These are phyloP conservation scores for Cheilinus undulatus DNA, from an alignment of 2,113 vertebrate species.

Conservation along the genomic window DNA sequence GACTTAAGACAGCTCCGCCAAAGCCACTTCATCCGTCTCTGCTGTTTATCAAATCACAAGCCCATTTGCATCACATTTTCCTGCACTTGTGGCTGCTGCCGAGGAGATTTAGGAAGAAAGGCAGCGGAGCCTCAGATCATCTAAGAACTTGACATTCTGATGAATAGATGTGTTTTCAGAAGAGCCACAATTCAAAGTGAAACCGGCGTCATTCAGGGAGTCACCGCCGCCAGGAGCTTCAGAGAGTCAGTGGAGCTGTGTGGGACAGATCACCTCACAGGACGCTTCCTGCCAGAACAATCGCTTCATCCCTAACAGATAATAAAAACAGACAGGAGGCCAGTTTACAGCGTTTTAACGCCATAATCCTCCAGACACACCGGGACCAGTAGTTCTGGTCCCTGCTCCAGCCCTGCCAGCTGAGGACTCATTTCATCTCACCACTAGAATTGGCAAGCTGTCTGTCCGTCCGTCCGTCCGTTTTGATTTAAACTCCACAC, in stretches of 20 bases:
- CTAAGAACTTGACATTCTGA: slow-evolving; percentile 59
- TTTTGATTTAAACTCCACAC: too few species aligned
- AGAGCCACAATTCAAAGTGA: slow-evolving; percentile 38
- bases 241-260: slow-evolving; percentile 46
- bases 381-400: too few species aligned
- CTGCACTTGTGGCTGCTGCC: slow-evolving; percentile 38
- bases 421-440: too few species aligned
- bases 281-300: too few species aligned
- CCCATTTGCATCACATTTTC: slow-evolving; percentile 60
- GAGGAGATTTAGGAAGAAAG: slow-evolving; percentile 35
- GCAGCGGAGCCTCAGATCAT: not conserved
- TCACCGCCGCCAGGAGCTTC: slow-evolving; percentile 49
- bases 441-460: too few species aligned
- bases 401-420: too few species aligned
- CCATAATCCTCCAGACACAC: too few species aligned
- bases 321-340: too few species aligned
- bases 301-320: too few species aligned
- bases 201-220: slow-evolving; percentile 53
- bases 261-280: slow-evolving; percentile 46
- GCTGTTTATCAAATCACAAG: slow-evolving; percentile 61
- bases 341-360: too few species aligned
- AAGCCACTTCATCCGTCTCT: slow-evolving; percentile 52
- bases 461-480: too few species aligned
- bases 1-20: slow-evolving; percentile 53
- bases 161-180: slow-evolving; percentile 52